These are phyloP conservation scores for Ricordea florida DNA, from an alignment of 92 coral and sea anemone genomes.

Conservation along the genomic window DNA sequence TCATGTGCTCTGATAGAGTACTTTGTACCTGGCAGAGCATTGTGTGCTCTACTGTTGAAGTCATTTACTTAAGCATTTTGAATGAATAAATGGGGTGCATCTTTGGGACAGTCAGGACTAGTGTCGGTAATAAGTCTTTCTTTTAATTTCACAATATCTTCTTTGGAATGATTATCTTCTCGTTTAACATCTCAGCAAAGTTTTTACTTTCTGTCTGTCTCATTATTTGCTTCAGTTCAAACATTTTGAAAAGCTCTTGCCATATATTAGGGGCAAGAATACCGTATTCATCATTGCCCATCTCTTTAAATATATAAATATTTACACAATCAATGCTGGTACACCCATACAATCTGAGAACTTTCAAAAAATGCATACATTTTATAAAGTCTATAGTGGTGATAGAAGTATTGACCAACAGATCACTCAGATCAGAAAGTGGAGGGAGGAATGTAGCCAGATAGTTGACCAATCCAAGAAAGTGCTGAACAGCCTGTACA, in stretches of 20 bases:
- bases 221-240: conserved; percentile 47
- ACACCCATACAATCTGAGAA: conserved; percentile 38
- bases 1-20: conserved; percentile 51
- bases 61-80: conserved; percentile 44
- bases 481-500: no score
- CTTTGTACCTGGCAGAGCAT: conserved; percentile 22
- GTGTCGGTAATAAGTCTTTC: conserved; percentile 12
- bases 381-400: conserved; percentile 23
- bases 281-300: conserved; percentile 58
- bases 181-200: conserved; percentile 64
- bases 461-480: no score
- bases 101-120: conserved; percentile 15
- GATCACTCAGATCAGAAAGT: no score
- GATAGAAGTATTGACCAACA: conserved; percentile 19
- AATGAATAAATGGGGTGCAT: conserved; percentile 49
- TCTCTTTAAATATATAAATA: conserved; percentile 39
- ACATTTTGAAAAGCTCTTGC: conserved; percentile 43
- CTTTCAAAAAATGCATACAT: conserved; percentile 22
- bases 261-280: conserved; percentile 51
- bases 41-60: conserved; percentile 25
- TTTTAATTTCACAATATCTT: conserved; percentile 50
- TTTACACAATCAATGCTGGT: conserved; percentile 36
- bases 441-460: no score
- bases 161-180: conserved; percentile 42
- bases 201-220: conserved; percentile 64